Percentiles rank a stretch among this genome's conserved stretches.
These are phyloP conservation scores for Pithys albifrons DNA, from an alignment of 2,113 vertebrate genomes.

Conservation along the genomic window DNA sequence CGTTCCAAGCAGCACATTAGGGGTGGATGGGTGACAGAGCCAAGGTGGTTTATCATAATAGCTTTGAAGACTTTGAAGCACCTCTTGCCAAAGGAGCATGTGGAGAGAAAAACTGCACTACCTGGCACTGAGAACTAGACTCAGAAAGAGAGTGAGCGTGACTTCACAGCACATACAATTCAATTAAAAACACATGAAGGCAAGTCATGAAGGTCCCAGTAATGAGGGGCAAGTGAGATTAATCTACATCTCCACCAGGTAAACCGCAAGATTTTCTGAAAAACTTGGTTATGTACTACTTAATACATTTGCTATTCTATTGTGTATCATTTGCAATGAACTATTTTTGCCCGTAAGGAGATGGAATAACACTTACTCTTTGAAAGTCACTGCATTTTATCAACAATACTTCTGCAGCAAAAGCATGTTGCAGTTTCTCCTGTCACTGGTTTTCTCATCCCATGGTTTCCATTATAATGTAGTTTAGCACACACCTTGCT, in stretches of 20 bases:
- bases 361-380: not conserved
- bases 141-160: not conserved
- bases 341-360: not conserved
- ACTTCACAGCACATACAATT: not conserved
- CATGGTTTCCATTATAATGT: not conserved
- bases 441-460: not conserved
- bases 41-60: accelerated
- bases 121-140: not conserved
- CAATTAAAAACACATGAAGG: not conserved
- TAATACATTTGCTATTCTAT: not conserved
- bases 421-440: accelerated
- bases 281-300: not conserved
- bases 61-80: not conserved
- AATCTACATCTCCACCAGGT: not conserved
- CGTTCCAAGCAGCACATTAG: not conserved
- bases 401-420: not conserved
- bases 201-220: not conserved
- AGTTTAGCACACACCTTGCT: not conserved
- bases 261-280: not conserved
- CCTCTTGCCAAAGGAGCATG: not conserved
- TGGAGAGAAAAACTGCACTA: not conserved
- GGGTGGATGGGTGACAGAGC: not conserved
- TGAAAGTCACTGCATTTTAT: not conserved
- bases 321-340: not conserved
- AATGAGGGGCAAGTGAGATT: not conserved